Percentiles rank a stretch among this genome's conserved stretches.
Evolutionary conservation across 1,140 invertebrate genomes (phyloP).

Genomic region (Bombus waltoni): DNA sequence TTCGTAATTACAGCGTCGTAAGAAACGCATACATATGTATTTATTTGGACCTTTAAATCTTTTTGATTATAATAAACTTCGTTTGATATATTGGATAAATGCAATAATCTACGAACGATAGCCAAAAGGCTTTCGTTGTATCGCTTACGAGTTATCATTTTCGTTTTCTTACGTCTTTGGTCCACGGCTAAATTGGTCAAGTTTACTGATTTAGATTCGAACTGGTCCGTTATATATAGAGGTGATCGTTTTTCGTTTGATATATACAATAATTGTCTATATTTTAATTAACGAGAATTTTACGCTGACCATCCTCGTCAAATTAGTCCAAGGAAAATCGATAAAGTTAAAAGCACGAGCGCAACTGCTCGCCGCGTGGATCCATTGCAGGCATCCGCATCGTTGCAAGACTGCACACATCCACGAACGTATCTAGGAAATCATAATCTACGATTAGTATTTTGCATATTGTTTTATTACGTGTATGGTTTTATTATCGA

Average conservation of each 20-base stretch:
- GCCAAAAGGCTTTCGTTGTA: not conserved
- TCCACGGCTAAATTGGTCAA: slow-evolving; percentile 50
- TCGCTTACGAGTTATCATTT: slow-evolving; percentile 7
- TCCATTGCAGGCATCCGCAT: slow-evolving; percentile 92
- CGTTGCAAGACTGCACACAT: slow-evolving; percentile 93
- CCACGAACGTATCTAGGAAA: slow-evolving; percentile 91
- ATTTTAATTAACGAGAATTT: slow-evolving; percentile 16
- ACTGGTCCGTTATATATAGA: slow-evolving; percentile 31
- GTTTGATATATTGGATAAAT: slow-evolving; percentile 24
- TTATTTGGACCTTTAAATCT: not conserved
- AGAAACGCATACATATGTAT: not conserved
- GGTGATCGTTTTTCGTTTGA: not conserved
- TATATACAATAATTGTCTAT: slow-evolving; percentile 32
- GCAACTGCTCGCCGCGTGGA: slow-evolving; percentile 34
- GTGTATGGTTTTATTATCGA: too few relatives aligned
- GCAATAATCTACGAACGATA: not conserved
- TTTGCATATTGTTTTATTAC: too few relatives aligned
- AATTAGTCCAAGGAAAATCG: slow-evolving; percentile 47
- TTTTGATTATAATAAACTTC: slow-evolving; percentile 9
- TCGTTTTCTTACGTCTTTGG: slow-evolving; percentile 22
- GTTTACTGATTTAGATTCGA: slow-evolving; percentile 29
- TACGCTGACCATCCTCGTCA: slow-evolving; percentile 9
- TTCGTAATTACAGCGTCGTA: not conserved
- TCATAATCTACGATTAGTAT: not conserved
- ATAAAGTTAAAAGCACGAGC: slow-evolving; percentile 46